Evolutionary conservation across 2,113 vertebrate species (phyloP).

Genomic region (Sceloporus tristichus): DNA sequence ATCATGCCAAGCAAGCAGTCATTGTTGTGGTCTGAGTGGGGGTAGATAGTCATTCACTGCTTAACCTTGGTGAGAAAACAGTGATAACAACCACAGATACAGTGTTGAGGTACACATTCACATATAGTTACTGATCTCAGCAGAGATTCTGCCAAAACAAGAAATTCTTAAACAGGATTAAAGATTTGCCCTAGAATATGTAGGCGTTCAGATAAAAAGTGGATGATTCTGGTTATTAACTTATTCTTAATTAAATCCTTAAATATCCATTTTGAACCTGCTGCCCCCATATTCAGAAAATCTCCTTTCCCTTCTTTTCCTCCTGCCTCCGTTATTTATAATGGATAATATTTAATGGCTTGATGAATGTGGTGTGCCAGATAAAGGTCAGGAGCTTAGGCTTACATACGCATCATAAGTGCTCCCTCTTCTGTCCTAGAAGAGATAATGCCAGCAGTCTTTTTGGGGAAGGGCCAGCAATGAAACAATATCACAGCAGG

Average conservation of each 20-base stretch:
- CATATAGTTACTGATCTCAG: not conserved
- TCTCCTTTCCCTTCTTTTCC: not conserved
- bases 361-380: not conserved
- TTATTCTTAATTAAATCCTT: slow-evolving; percentile 12
- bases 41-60: accelerated
- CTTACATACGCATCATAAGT: not conserved
- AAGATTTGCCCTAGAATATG: slow-evolving; percentile 4
- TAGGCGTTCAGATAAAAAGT: slow-evolving; percentile 9
- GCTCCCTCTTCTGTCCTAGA: not conserved
- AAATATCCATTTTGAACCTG: slow-evolving; percentile 10
- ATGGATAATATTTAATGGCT: accelerated
- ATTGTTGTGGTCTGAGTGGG: too few species aligned
- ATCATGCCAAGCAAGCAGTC: not conserved
- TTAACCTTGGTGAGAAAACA: not conserved
- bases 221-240: slow-evolving; percentile 1
- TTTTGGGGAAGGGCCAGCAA: not conserved
- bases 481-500: not conserved
- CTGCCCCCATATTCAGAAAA: not conserved
- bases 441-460: not conserved
- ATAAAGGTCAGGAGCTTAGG: not conserved
- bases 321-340: not conserved
- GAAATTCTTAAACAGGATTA: slow-evolving; percentile 1
- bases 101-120: not conserved
- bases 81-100: slow-evolving; percentile 14
- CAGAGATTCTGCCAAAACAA: slow-evolving; percentile 23